These are phyloP conservation scores for Pangasius larnaudii DNA, from an alignment of 2,797 vertebrate species.

Conservation along the genomic window DNA sequence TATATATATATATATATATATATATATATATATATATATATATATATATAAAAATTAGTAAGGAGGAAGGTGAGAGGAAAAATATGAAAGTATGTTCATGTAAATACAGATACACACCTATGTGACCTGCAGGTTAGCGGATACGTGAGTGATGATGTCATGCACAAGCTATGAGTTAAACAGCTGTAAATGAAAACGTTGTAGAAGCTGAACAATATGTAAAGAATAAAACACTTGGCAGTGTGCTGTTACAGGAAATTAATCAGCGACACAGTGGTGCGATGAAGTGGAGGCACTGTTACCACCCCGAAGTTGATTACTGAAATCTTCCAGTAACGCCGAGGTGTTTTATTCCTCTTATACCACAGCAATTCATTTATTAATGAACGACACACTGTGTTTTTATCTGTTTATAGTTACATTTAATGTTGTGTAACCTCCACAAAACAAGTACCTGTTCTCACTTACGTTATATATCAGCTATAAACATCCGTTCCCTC, in stretches of 20 bases:
- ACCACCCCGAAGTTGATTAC: too few relatives aligned
- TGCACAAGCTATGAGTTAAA: background rate
- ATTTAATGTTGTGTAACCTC: background rate
- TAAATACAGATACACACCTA: background rate
- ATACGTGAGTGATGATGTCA: background rate
- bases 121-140: background rate
- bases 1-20: too few relatives aligned
- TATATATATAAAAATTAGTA: background rate
- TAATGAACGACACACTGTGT: background rate
- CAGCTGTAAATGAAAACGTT: too few relatives aligned
- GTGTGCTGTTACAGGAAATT: background rate
- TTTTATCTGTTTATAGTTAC: background rate
- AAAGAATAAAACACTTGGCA: background rate
- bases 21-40: too few relatives aligned
- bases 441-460: background rate
- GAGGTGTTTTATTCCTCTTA: background rate
- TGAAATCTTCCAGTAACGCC: background rate
- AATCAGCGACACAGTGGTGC: background rate
- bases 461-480: background rate
- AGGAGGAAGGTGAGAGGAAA: background rate
- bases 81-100: background rate
- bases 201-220: background rate
- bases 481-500: background rate
- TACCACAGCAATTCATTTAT: background rate
- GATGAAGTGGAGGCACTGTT: background rate